phyloP scores from a whole-genome alignment of 1,140 invertebrate species.

The Sminthurinus signatus region DNA sequence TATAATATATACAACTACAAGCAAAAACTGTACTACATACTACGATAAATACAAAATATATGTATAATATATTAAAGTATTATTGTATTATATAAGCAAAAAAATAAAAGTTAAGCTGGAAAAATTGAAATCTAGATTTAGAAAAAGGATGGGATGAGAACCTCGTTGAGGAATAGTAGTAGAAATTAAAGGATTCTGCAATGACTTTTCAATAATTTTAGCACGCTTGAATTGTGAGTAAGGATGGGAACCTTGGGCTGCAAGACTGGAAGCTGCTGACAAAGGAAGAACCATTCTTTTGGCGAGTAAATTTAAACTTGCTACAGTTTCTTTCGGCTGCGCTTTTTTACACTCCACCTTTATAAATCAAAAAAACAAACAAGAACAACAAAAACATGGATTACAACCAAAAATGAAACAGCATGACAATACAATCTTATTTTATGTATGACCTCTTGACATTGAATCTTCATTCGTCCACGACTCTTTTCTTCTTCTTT shows the following conservation, averaged over 20 bases:
- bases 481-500: too few species aligned
- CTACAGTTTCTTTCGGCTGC: slow-evolving; percentile 81
- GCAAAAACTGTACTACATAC: too few species aligned
- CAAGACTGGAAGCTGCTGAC: slow-evolving; percentile 36
- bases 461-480: not conserved
- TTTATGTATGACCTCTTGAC: too few species aligned
- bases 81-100: too few species aligned
- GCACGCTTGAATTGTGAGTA: slow-evolving; percentile 19
- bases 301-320: slow-evolving; percentile 58
- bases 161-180: slow-evolving; percentile 13
- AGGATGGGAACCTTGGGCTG: slow-evolving; percentile 35
- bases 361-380: too few species aligned
- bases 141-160: slow-evolving; percentile 8
- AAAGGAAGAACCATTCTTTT: slow-evolving; percentile 58
- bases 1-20: too few species aligned
- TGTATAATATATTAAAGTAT: not conserved
- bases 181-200: slow-evolving; percentile 17
- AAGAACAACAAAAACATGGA: not conserved
- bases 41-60: not conserved
- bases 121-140: not conserved
- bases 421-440: not conserved
- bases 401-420: too few species aligned
- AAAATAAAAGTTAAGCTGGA: not conserved
- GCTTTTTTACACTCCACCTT: slow-evolving; percentile 80
- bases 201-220: slow-evolving; percentile 16